A percentile compares a stretch with the other conserved stretches of the same genome.
Evolutionary conservation across 1,140 invertebrate species (phyloP).

Genomic region (Diprion similis): DNA sequence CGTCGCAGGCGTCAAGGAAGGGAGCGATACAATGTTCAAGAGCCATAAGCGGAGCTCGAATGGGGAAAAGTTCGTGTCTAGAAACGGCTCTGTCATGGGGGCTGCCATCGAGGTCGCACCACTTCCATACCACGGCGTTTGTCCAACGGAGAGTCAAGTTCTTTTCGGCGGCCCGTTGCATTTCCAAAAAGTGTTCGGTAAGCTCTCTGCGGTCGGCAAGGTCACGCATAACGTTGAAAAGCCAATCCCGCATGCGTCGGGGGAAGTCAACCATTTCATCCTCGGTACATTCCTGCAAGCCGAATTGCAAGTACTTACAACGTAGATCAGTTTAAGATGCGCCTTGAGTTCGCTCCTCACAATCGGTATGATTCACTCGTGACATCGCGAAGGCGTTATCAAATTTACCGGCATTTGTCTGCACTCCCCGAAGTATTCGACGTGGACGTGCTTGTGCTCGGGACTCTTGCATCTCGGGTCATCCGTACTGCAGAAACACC

Average conservation of each 20-base stretch:
- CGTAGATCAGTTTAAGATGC: not conserved
- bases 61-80: slow-evolving; percentile 93
- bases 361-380: slow-evolving; percentile 4
- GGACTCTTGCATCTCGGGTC: slow-evolving; percentile 75
- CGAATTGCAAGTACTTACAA: slow-evolving; percentile 4
- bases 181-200: slow-evolving; percentile 80
- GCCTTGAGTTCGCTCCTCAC: too few species aligned
- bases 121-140: slow-evolving; percentile 95
- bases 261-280: slow-evolving; percentile 92
- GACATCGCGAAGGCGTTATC: not conserved
- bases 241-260: slow-evolving; percentile 94
- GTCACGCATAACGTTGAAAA: slow-evolving; percentile 96
- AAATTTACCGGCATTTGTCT: slow-evolving; percentile 74
- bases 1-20: slow-evolving; percentile 91
- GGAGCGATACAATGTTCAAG: slow-evolving; percentile 95
- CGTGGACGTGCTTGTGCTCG: slow-evolving; percentile 86
- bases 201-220: slow-evolving; percentile 89
- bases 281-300: slow-evolving; percentile 72
- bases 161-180: slow-evolving; percentile 88
- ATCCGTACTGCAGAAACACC: slow-evolving; percentile 84
- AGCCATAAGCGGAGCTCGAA: slow-evolving; percentile 88
- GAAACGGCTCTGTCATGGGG: slow-evolving; percentile 88
- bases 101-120: slow-evolving; percentile 91
- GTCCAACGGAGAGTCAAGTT: slow-evolving; percentile 85
- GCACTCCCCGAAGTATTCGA: slow-evolving; percentile 91